Evolutionary conservation across 2,888 invertebrate genomes (phyloP).

Genomic region (Andrena dorsata): DNA sequence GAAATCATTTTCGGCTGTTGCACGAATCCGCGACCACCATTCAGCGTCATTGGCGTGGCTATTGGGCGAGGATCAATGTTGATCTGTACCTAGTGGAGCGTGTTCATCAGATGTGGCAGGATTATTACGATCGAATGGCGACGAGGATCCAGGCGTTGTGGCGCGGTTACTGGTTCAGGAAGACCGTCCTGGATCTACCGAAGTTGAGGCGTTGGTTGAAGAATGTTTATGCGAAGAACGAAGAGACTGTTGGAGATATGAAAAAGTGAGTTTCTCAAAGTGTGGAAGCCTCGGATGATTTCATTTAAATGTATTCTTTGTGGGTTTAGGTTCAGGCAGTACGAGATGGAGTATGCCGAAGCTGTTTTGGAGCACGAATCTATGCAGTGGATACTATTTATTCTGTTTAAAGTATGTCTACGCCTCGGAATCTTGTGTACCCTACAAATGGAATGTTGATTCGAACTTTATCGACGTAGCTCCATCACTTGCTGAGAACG

Average conservation of each 20-base stretch:
- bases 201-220: constrained; percentile 70
- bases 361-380: constrained; percentile 73
- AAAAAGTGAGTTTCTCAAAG: constrained; percentile 55
- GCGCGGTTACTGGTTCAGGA: constrained; percentile 75
- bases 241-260: constrained; percentile 67
- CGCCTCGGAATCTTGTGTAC: too few species aligned
- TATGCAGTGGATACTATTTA: constrained; percentile 76
- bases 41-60: constrained; percentile 77
- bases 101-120: constrained; percentile 69
- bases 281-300: background rate
- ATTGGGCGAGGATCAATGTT: constrained; percentile 55
- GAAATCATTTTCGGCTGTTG: constrained; percentile 73
- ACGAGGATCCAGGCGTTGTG: constrained; percentile 77
- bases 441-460: background rate
- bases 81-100: constrained; percentile 59
- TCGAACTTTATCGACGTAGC: constrained; percentile 43
- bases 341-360: constrained; percentile 52
- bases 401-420: constrained; percentile 78
- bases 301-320: background rate
- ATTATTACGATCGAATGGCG: constrained; percentile 73
- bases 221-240: constrained; percentile 68
- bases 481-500: constrained; percentile 78
- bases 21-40: constrained; percentile 71
- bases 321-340: constrained; percentile 65
- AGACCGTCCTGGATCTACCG: constrained; percentile 57